Base-by-base conservation (phyloP, 2,888 invertebrate genomes). In the Colostygia pectinataria region DNA sequence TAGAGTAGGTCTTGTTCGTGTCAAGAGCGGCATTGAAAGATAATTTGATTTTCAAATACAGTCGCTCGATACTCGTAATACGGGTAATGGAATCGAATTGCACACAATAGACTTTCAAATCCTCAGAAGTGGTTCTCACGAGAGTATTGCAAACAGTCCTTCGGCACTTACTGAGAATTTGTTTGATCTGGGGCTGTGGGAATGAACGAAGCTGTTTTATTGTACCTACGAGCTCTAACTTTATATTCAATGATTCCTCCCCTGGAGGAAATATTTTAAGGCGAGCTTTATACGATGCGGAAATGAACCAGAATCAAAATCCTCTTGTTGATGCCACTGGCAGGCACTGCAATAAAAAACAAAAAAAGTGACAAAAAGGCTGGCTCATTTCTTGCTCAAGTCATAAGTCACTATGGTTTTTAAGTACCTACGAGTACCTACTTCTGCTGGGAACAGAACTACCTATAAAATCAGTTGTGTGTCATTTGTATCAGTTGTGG, bases 101-200 rank as follows among this genome's bases (percentile, higher is more conserved):
- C 45, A 53, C 53, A 42, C 47, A 40, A 56, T 61, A 43, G 59
- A 59, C 55, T 65, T 59, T 68, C 55, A 62, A 66, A 71, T 68
- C 63, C 59, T 46, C 56, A 45, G 47, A 71, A 78, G 74, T 65
- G 68, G 65, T 53, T 63, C 68, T 57, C 65, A 63, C 45, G 71
- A 83, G 78, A 62, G 76, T 51, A 63, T 15, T 32, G 56, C 78
- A 80, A 83, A 81, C 63, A 76, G 47, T 62, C 47, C 53, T 59
- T 40, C 53, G 24, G 31, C 38, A 36, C n/a, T 38, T 40, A 45
- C 31, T 53, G 27, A 41, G 25, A 33, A 42, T 37, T 43, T 41
- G 24, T 53, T 53, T 40, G 38, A 33, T 51, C 32, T 18, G 23
- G 32, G 28, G 34, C 41, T 51, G 42, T 32, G 27, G 43, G 28